Evolutionary conservation across 2,888 invertebrate species (phyloP).

Genomic region (Acleris sparsana): DNA sequence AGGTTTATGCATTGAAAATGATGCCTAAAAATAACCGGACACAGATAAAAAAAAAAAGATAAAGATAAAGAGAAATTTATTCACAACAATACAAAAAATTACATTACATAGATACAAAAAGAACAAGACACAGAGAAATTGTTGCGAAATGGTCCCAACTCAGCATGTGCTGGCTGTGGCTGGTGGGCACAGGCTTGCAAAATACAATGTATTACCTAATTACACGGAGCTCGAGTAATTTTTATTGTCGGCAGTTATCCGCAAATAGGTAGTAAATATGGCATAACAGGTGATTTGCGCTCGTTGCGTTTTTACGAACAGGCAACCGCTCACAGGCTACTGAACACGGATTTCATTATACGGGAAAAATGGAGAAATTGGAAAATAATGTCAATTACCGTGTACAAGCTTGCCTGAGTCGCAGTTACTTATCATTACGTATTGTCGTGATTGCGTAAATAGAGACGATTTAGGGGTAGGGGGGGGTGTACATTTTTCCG

Average conservation of each 20-base stretch:
- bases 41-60: no score
- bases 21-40: slow-evolving; percentile 27
- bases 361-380: slow-evolving; percentile 73
- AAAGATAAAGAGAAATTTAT: no score
- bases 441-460: slow-evolving; percentile 78
- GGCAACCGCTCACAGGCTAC: slow-evolving; percentile 52
- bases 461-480: slow-evolving; percentile 68
- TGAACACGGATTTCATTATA: slow-evolving; percentile 74
- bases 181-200: slow-evolving; percentile 24
- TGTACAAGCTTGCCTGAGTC: slow-evolving; percentile 60
- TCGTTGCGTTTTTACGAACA: slow-evolving; percentile 34
- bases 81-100: no score
- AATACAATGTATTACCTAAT: slow-evolving; percentile 36
- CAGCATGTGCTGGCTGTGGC: no score
- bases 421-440: slow-evolving; percentile 77
- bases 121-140: no score
- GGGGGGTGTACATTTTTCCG: slow-evolving; percentile 73
- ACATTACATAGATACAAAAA: no score
- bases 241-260: slow-evolving; percentile 32
- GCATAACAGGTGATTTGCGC: slow-evolving; percentile 37
- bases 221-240: slow-evolving; percentile 30
- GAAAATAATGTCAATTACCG: slow-evolving; percentile 82
- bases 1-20: slow-evolving; percentile 2
- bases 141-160: no score
- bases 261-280: slow-evolving; percentile 35